Conservation (phyloP, 1,140 invertebrate genomes). For the Brachionus sp. region DNA sequence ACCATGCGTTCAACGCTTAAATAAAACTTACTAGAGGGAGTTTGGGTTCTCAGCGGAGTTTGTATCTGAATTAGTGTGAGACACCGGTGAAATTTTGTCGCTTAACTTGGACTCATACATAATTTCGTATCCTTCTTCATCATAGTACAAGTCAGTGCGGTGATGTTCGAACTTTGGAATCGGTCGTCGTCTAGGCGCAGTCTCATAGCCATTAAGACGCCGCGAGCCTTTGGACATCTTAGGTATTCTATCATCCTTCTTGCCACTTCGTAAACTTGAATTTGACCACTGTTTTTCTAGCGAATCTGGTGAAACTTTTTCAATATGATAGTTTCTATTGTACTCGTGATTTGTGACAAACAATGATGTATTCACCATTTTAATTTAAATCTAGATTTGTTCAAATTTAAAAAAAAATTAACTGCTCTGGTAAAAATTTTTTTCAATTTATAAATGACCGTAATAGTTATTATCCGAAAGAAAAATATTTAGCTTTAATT, state of each 20-base stretch:
- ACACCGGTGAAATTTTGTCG: not conserved
- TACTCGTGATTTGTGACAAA: not conserved
- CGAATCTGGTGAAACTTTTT: not conserved
- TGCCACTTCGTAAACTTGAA: not conserved
- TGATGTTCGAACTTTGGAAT: not conserved
- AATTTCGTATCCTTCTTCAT: conserved; percentile 9
- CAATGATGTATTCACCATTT: conserved; percentile 21
- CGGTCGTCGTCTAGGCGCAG: not conserved
- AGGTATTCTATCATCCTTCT: conserved; percentile 16
- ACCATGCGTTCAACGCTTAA: not conserved
- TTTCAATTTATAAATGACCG: conserved; percentile 36
- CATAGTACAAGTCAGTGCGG: not conserved
- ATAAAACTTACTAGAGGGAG: not conserved
- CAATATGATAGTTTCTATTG: not conserved
- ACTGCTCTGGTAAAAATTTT: not conserved
- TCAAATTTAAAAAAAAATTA: not conserved
- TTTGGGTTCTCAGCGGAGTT: not conserved
- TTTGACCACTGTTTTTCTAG: not conserved
- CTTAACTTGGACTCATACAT: not conserved
- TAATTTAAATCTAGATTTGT: not conserved
- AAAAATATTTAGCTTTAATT: conserved; percentile 40
- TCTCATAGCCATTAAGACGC: not conserved
- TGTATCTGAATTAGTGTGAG: not conserved
- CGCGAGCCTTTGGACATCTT: conserved; percentile 14
- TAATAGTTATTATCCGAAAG: not conserved